Base-by-base conservation (phyloP, 2,797 vertebrate genomes). In the Pangasius mekongensis region DNA sequence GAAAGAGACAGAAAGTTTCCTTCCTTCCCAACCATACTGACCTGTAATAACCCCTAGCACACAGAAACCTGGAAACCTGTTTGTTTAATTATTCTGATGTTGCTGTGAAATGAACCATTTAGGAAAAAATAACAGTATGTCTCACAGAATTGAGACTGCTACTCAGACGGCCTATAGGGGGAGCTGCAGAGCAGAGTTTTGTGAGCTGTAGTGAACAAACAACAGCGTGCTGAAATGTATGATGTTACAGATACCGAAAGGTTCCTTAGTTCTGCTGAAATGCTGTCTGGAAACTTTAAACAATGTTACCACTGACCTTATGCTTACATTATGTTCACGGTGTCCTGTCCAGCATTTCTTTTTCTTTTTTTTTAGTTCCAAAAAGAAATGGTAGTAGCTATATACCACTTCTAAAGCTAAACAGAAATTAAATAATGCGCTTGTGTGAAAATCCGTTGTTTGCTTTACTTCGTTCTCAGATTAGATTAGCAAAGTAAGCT, bases 1-100 rank as follows among this genome's bases (percentile, higher is more conserved):
- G 93, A 91, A 27, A 82, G 24, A 56, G 52, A 49, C 49, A 20
- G 54, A 77, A 27, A 30, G 39, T 49, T 66, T 47, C 7, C 22
- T 83, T 30, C 24, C 6, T 20, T 47, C 81, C 24, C 7, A 20
- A 18, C 81, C 36, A 62, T 1, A 1, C 5, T 47, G 80, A 83
- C 58, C 39, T 83, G 3, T 30, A 83, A 4, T 82, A 60, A 81
- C 78, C 33, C 27, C 11, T 24, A 24, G 52, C 54, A 22, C 36
- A 58, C 22, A 24, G 54, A 80, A 52, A 30, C 9, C 24, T 74
- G 20, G 14, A 27, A 52, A n/a, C 16, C 43, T 11, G 27, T 52
- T 77, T n/a, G 24, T 30, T 77, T 16, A 8, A 11, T 49, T 49
- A 2, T 54, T 18, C 1, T 33, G 33, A 9, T 9, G 27, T 22